Conservation (phyloP, 2,797 vertebrate species). For the Gobionotothen gibberifrons region DNA sequence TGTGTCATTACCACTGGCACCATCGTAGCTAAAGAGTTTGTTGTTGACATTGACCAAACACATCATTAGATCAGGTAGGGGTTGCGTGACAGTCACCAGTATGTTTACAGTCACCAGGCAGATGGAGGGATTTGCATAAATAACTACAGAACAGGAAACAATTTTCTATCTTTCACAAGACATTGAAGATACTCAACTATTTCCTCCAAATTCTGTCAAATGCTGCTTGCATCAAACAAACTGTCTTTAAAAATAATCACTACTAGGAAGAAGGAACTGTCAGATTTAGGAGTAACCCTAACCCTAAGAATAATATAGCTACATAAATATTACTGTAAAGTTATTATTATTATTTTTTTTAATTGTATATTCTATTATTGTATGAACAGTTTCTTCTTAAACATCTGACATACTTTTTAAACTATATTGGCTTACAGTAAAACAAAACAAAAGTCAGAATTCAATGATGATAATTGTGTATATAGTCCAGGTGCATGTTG, state of each 20-base stretch:
- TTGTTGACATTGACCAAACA: constrained; percentile 22
- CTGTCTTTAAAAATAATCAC: not conserved
- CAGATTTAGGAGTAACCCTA: not conserved
- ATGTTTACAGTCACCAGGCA: not conserved
- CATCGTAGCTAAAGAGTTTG: constrained; percentile 1
- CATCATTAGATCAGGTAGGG: not conserved
- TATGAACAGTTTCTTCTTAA: too few species aligned
- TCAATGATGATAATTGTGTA: too few species aligned
- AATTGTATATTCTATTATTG: too few species aligned
- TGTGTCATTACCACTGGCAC: not conserved
- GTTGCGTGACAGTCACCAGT: not conserved
- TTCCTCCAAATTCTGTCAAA: not conserved
- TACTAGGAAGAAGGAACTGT: not conserved
- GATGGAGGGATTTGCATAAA: not conserved
- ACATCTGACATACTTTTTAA: too few species aligned
- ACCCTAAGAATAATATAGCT: too few species aligned
- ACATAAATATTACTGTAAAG: too few species aligned
- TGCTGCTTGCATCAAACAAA: not conserved
- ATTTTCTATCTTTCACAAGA: not conserved
- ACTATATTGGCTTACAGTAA: too few species aligned
- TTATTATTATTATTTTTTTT: too few species aligned
- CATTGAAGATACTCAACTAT: not conserved
- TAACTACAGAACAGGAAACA: not conserved
- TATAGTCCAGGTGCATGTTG: not conserved
- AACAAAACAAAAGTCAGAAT: too few species aligned